Conservation (phyloP, 2,797 vertebrate species). For the Xiphorhynchus erythropygius region DNA sequence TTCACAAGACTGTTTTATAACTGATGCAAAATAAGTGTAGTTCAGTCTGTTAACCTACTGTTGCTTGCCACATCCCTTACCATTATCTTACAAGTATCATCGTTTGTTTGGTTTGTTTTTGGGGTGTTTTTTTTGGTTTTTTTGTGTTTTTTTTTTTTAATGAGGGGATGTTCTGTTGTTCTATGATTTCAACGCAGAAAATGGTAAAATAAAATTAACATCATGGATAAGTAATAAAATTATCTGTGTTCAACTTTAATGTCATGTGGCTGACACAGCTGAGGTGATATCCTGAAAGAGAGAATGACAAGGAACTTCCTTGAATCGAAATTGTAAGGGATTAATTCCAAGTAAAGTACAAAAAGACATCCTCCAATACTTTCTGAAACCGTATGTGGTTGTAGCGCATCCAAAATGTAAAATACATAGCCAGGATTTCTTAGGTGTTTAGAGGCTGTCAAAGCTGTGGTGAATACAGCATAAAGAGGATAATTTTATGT, state of each 20-base stretch:
- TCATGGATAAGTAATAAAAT: background rate
- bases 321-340: background rate
- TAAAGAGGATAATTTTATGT: background rate
- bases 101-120: background rate
- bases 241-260: background rate
- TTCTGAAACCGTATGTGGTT: background rate
- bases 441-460: background rate
- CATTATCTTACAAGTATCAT: background rate
- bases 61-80: background rate
- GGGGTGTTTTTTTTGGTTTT: too few relatives aligned
- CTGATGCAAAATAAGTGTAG: background rate
- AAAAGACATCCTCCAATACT: background rate
- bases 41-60: slow-evolving; percentile 31
- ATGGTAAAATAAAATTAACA: background rate
- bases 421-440: background rate
- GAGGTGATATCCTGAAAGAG: background rate
- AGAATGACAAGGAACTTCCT: background rate
- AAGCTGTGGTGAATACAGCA: background rate
- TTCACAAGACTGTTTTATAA: slow-evolving; percentile 41
- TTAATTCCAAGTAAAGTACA: background rate
- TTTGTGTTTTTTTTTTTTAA: background rate
- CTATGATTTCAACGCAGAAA: background rate
- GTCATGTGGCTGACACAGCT: background rate
- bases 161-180: background rate
- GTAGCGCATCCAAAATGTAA: background rate